Conservation (phyloP, 2,888 invertebrate species). For the Eremobia ochroleuca region DNA sequence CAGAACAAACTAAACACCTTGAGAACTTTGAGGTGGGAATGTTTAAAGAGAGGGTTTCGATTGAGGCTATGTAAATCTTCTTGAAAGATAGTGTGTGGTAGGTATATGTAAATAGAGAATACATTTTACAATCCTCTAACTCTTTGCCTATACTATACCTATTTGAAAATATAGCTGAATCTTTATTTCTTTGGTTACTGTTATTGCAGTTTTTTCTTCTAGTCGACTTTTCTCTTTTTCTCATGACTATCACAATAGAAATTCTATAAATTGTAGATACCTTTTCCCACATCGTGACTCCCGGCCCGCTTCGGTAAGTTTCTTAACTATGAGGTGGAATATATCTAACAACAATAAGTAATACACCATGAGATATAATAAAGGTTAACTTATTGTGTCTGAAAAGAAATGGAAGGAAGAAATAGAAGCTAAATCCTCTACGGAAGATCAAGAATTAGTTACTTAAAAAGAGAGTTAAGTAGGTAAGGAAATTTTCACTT, state of each 20-base stretch:
- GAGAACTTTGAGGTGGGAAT: slow-evolving; percentile 31
- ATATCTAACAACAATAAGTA: slow-evolving; percentile 8
- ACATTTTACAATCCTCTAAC: not conserved
- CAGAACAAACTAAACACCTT: slow-evolving; percentile 57
- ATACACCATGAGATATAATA: not conserved
- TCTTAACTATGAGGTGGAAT: slow-evolving; percentile 24
- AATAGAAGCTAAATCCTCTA: not conserved
- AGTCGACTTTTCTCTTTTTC: not conserved
- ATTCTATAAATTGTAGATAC: slow-evolving; percentile 24
- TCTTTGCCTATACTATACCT: not conserved
- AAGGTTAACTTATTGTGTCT: not conserved
- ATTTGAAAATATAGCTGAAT: not conserved
- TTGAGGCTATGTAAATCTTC: slow-evolving; percentile 7
- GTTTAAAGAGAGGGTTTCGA: slow-evolving; percentile 16
- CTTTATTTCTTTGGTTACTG: not conserved
- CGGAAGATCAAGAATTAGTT: not conserved
- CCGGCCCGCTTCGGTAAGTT: slow-evolving; percentile 22
- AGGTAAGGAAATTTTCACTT: not conserved
- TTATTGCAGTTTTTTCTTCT: not conserved
- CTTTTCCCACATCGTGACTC: slow-evolving; percentile 24
- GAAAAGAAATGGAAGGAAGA: not conserved
- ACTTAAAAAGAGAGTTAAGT: not conserved
- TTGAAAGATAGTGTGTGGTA: slow-evolving; percentile 15
- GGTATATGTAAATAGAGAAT: not conserved
- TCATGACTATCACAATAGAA: slow-evolving; percentile 4